phyloP scores from a whole-genome alignment of 2,888 invertebrate species.

The Deilephila elpenor region DNA sequence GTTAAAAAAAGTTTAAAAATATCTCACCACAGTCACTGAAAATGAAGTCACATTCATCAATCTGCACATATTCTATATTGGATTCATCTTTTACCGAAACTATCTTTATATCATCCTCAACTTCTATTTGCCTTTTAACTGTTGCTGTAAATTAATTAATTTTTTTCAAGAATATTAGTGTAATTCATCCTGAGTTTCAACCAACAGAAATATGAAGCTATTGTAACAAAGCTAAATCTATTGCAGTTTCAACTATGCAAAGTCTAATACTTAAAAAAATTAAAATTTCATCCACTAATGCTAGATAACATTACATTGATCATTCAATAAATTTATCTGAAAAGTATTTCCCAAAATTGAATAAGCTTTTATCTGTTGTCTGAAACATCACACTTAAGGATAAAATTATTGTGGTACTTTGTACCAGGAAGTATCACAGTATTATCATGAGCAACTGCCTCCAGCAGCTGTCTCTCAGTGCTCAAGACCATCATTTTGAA shows the following conservation, averaged over 20 bases:
- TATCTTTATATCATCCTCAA: background rate
- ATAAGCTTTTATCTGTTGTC: no score
- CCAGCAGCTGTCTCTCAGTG: conserved; percentile 37
- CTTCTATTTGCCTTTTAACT: background rate
- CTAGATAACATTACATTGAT: no score
- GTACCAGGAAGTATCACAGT: conserved; percentile 24
- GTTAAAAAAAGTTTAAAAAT: background rate
- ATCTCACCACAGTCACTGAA: background rate
- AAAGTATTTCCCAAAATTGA: no score
- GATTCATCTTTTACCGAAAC: background rate
- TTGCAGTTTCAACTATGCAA: no score
- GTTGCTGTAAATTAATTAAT: background rate
- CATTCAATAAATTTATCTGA: no score
- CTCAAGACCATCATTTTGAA: conserved; percentile 43
- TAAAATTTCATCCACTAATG: no score
- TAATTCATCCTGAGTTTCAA: no score
- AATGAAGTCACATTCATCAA: background rate
- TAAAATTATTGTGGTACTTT: background rate
- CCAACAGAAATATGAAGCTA: no score
- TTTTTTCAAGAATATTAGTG: no score
- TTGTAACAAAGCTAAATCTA: no score
- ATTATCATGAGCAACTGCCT: conserved; percentile 4
- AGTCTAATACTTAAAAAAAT: no score
- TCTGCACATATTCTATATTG: background rate
- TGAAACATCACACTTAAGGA: no score